These are phyloP conservation scores for Drosophila persimilis DNA, from an alignment of 1,140 invertebrate genomes.

Conservation along the genomic window DNA sequence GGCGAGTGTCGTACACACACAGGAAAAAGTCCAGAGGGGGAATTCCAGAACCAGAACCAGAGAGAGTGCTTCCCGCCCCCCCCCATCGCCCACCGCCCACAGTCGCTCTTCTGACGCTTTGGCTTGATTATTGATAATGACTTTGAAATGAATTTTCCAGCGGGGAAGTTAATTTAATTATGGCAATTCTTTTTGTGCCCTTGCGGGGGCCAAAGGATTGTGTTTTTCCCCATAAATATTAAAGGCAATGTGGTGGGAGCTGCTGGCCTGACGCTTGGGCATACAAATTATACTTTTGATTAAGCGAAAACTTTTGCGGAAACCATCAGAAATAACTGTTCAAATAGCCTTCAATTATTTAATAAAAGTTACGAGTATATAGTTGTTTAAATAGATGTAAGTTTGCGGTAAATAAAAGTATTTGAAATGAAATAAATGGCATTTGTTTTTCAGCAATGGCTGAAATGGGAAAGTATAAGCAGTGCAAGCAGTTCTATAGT, in stretches of 20 bases:
- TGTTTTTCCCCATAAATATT: neutral
- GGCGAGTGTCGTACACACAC: slow-evolving; percentile 15
- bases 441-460: too few relatives aligned
- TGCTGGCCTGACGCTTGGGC: slow-evolving; percentile 5
- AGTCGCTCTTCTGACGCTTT: slow-evolving; percentile 9
- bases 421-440: too few relatives aligned
- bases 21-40: slow-evolving; percentile 8
- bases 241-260: neutral
- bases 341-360: neutral
- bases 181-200: slow-evolving; percentile 60
- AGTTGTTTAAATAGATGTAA: too few relatives aligned
- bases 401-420: too few relatives aligned
- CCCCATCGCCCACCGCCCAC: neutral
- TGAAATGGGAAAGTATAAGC: too few relatives aligned
- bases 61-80: neutral
- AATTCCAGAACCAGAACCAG: slow-evolving; percentile 13
- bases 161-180: slow-evolving; percentile 76
- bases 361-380: neutral
- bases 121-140: slow-evolving; percentile 78
- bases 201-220: slow-evolving; percentile 14
- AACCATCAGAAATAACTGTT: neutral
- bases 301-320: slow-evolving; percentile 6
- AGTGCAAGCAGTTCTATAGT: too few relatives aligned
- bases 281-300: slow-evolving; percentile 31
- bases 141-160: slow-evolving; percentile 74